phyloP scores from a whole-genome alignment of 2,113 vertebrate species.

The Labeo catla region DNA sequence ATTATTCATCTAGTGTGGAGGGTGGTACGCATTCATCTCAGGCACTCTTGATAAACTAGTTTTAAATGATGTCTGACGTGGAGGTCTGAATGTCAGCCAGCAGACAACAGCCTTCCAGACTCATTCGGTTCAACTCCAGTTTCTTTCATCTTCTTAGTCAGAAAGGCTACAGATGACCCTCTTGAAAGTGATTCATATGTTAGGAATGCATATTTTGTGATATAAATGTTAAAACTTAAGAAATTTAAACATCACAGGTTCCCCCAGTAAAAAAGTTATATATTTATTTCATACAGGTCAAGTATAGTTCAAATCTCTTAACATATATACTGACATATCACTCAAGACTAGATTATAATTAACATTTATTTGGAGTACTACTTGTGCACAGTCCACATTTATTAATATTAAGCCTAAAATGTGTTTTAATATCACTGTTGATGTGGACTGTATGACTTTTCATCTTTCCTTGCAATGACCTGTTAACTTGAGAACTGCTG shows the following conservation, averaged over 20 bases:
- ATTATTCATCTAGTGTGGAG: slow-evolving; percentile 49
- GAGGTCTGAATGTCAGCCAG: slow-evolving; percentile 23
- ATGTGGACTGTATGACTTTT: no score
- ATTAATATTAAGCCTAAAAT: no score
- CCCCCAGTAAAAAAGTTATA: not conserved
- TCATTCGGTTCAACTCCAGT: not conserved
- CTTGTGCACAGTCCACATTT: no score
- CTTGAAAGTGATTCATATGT: not conserved
- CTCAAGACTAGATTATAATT: no score
- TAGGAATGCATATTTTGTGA: not conserved
- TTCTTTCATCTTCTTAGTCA: not conserved
- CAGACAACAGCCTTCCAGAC: slow-evolving; percentile 10
- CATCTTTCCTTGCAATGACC: no score
- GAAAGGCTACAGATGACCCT: not conserved
- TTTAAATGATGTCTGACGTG: slow-evolving; percentile 48
- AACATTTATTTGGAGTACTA: no score
- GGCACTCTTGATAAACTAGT: slow-evolving; percentile 49
- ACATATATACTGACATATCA: no score
- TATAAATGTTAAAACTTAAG: not conserved
- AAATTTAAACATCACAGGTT: not conserved
- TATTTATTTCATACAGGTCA: no score
- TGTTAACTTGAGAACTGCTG: no score
- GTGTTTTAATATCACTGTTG: no score
- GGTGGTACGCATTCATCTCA: slow-evolving; percentile 43
- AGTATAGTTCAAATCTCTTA: no score